Evolutionary conservation across 2,888 invertebrate species (phyloP).

Genomic region (Dioctria rufipes): DNA sequence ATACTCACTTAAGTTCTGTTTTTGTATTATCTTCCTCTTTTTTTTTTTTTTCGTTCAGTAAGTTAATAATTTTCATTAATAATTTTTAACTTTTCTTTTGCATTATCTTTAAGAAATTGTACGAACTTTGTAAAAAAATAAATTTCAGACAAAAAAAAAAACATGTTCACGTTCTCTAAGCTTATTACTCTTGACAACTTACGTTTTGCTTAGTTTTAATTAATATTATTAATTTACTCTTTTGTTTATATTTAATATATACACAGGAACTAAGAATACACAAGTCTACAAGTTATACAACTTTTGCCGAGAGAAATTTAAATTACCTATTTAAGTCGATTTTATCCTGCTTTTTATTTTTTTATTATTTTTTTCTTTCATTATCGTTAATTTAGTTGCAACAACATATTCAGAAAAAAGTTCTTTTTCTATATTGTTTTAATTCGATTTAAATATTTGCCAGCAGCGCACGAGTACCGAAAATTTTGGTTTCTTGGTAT

Average conservation of each 20-base stretch:
- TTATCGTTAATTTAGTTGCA: slow-evolving; percentile 4
- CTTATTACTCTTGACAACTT: slow-evolving; percentile 16
- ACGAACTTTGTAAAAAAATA: neutral
- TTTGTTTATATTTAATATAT: slow-evolving; percentile 57
- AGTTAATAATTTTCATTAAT: too few species aligned
- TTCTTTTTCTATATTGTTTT: slow-evolving; percentile 9
- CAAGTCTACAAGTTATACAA: slow-evolving; percentile 58
- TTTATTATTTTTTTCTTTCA: neutral
- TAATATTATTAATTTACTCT: slow-evolving; percentile 40
- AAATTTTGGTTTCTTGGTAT: neutral
- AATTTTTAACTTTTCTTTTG: neutral
- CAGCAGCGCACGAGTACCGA: slow-evolving; percentile 39
- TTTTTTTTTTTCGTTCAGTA: neutral
- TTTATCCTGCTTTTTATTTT: slow-evolving; percentile 10
- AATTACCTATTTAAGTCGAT: slow-evolving; percentile 36
- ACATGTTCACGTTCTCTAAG: neutral
- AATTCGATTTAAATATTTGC: slow-evolving; percentile 14
- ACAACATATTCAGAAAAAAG: slow-evolving; percentile 29
- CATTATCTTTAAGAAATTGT: slow-evolving; percentile 7
- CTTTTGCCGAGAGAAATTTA: slow-evolving; percentile 39
- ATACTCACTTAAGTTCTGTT: neutral
- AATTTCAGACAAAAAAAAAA: slow-evolving; percentile 20
- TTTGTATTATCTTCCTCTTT: slow-evolving; percentile 17
- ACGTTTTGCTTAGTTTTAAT: slow-evolving; percentile 20
- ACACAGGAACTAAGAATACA: slow-evolving; percentile 58